phyloP scores from a whole-genome alignment of 2,888 invertebrate species.

The Drosophila cracens region DNA sequence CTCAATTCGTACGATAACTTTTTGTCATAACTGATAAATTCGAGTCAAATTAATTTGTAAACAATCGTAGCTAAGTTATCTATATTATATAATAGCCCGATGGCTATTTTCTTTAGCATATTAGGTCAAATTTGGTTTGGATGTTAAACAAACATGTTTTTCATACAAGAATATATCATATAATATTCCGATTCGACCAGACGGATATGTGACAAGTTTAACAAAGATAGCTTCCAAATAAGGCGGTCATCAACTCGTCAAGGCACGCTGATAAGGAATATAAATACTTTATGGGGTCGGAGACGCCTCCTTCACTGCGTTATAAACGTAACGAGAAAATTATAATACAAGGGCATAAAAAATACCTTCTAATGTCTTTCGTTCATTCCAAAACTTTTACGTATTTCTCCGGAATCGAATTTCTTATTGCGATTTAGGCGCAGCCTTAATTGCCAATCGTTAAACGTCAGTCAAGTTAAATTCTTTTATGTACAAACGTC shows the following conservation, averaged over 20 bases:
- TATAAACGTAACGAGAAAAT: background rate
- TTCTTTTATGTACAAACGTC: background rate
- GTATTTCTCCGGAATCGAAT: background rate
- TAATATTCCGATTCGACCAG: background rate
- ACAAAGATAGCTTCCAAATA: background rate
- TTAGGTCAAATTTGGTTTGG: too few species aligned
- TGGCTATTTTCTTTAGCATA: too few species aligned
- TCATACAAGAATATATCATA: too few species aligned
- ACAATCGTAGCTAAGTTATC: background rate
- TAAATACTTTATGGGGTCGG: background rate
- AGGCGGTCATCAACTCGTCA: background rate
- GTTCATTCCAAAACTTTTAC: background rate
- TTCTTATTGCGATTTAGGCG: background rate
- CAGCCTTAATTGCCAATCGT: background rate
- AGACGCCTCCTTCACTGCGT: background rate
- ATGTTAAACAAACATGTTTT: too few species aligned
- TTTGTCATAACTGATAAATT: background rate
- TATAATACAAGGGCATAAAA: background rate
- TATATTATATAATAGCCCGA: background rate
- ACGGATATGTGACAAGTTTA: background rate
- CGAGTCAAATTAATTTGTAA: too few species aligned
- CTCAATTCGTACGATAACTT: background rate
- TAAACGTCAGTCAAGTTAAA: background rate
- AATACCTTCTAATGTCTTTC: fast-evolving
- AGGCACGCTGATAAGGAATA: background rate